Base-by-base conservation (phyloP, 2,797 vertebrate genomes). In the Benthosema pterotum region DNA sequence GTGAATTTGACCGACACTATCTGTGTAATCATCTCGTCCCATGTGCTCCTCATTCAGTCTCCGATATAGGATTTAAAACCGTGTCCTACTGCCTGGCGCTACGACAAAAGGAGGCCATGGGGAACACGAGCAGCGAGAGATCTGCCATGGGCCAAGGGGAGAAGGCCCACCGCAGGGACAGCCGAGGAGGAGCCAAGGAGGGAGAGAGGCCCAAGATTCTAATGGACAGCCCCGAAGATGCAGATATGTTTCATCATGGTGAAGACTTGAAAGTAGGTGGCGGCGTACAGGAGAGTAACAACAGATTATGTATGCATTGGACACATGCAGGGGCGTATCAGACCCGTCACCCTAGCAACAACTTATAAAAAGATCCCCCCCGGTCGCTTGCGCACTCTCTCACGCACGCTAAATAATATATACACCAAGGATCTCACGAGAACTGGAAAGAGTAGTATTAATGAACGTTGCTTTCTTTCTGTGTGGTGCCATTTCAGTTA, bases 191-290 rank as follows among this genome's bases (percentile, higher is more conserved):
- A 3, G 87, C 80, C 12, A 99, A 98, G 75, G 97, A 96, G 0
- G 95, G 95, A 2, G 96, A 96, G 61, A 89, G 95, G 50, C 95
- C 97, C 1, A 98, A 99, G 75, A 98, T 99, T 75, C 74, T 99
- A 12, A 98, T 99, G 97, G 97, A 99, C 87, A 98, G 97, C 48
- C 98, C 98, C 0, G 98, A 99, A 78, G 98, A 98, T 55, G 91
- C 96, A 0, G 96, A 98, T 69, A 91, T 99, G 65, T 99, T 95
- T 83, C 96, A 97, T 0, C 96, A 97, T 0, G 78, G 94, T 0
- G 96, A 98, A 77, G 97, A 97, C 60, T 93, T 96, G 28, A 99
- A 99, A 92, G 97, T 97, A 84, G 56, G 72, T 61, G 8, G 4
- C 18, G 17, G 13, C 51, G 0, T 12, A 12, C 11, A n/a, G 15